phyloP scores from a whole-genome alignment of 2,797 vertebrate genomes.

The Semaprochilodus insignis region DNA sequence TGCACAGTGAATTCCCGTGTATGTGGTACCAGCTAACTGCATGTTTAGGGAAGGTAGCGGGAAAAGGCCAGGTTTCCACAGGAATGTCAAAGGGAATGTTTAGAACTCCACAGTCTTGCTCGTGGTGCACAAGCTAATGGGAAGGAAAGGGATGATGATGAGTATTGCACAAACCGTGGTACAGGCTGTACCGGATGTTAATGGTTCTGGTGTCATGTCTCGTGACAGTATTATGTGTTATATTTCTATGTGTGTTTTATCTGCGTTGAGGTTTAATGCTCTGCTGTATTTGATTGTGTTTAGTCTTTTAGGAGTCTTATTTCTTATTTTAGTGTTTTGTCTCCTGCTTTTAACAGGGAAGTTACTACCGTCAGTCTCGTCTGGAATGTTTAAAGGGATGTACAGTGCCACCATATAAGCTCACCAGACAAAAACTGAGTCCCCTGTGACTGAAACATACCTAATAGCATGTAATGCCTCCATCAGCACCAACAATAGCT shows the following conservation, averaged over 20 bases:
- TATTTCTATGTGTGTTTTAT: constrained; percentile 46
- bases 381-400: neutral
- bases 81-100: no score
- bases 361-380: neutral
- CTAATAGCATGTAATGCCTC: no score
- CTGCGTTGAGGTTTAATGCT: neutral
- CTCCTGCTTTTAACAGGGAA: neutral
- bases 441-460: no score
- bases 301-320: neutral
- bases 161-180: neutral
- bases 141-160: constrained; percentile 29
- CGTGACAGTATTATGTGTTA: constrained; percentile 51
- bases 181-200: neutral
- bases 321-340: neutral
- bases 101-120: neutral
- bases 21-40: no score
- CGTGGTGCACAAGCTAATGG: neutral
- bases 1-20: no score
- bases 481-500: no score
- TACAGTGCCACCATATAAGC: no score
- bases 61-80: no score
- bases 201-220: constrained; percentile 14
- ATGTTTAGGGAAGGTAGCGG: no score
- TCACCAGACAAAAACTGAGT: no score
- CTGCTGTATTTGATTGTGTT: neutral